Evolutionary conservation across 2,113 vertebrate species (phyloP), one percentile per base, ranked within the genome.

Genomic region (Pterophyllum scalare): DNA sequence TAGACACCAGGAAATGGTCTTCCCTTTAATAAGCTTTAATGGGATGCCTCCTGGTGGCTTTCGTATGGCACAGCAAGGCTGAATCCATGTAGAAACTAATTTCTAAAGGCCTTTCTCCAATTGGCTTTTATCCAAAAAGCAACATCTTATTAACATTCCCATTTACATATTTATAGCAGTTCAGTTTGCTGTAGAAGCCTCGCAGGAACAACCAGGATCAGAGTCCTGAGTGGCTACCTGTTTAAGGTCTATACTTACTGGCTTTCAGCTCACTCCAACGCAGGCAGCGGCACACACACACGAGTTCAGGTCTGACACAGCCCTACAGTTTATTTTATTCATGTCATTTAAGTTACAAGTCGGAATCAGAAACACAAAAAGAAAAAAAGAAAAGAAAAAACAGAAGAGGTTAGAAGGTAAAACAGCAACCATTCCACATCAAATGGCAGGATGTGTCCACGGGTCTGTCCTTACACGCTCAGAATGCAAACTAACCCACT

Each of bases 261-360:
- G 22, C 8, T 61, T n/a, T n/a, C 14, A 49, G 46, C 3, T 72
- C 13, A 40, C 17, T 33, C 46, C 38, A 38, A 11, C 7, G 38
- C 64, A 43, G 60, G 1, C 54, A 84, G 9, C 8, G 31, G 17
- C 77, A 88, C 82, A 86, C 83, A 78, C 38, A 31, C 59, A 76
- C 28, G 70, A 84, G 77, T 83, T 87, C 77, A 86, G 85, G 81
- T 92, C 91, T 88, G 87, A 93, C 89, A 93, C 88, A 90, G 83
- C 81, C 87, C 88, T 88, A 87, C 87, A 80, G 35, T 92, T 92
- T 88, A 87, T 86, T 93, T 91, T 89, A 92, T 90, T 93, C 62
- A 87, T 91, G 83, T 92, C 65, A 86, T 89, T 92, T 84, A 89
- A 91, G 87, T 91, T 91, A 92, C 89, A 94, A 59, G 75, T 80